Percentiles rank a stretch among this genome's conserved stretches.
phyloP scores from a whole-genome alignment of 2,888 invertebrate species.

The Erannis defoliaria region DNA sequence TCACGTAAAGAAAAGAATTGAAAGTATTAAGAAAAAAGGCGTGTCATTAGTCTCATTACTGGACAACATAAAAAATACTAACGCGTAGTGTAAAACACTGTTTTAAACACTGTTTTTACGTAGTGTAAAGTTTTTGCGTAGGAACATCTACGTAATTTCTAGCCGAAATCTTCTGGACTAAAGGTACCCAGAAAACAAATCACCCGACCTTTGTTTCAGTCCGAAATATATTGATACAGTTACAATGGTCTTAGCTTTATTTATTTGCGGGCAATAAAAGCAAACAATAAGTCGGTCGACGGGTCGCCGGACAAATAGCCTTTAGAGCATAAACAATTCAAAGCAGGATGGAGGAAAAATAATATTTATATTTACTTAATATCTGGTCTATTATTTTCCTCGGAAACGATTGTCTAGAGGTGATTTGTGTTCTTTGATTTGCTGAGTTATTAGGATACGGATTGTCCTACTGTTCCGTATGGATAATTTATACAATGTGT shows the following conservation, averaged over 20 bases:
- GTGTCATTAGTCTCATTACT: no score
- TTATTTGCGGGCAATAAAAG: constrained; percentile 45
- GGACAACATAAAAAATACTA: no score
- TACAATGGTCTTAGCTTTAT: constrained; percentile 54
- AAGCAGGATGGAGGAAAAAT: constrained; percentile 33
- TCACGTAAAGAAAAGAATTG: no score
- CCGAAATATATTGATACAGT: constrained; percentile 53
- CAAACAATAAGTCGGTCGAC: constrained; percentile 47
- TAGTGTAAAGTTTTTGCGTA: background rate
- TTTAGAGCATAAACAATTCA: constrained; percentile 43
- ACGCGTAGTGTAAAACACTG: background rate
- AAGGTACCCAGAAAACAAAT: constrained; percentile 24
- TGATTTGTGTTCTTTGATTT: constrained; percentile 43
- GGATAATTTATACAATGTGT: background rate
- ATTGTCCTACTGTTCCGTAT: constrained; percentile 8
- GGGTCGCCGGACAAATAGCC: constrained; percentile 53
- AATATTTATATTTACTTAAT: constrained; percentile 44
- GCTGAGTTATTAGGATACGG: constrained; percentile 21
- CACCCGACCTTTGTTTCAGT: constrained; percentile 27
- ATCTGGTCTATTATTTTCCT: constrained; percentile 34
- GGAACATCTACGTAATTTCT: background rate
- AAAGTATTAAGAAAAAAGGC: no score
- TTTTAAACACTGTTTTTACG: no score
- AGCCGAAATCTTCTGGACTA: background rate
- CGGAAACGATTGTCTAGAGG: constrained; percentile 26